Conservation (phyloP, 2,113 vertebrate genomes). For the Theropithecus gelada region DNA sequence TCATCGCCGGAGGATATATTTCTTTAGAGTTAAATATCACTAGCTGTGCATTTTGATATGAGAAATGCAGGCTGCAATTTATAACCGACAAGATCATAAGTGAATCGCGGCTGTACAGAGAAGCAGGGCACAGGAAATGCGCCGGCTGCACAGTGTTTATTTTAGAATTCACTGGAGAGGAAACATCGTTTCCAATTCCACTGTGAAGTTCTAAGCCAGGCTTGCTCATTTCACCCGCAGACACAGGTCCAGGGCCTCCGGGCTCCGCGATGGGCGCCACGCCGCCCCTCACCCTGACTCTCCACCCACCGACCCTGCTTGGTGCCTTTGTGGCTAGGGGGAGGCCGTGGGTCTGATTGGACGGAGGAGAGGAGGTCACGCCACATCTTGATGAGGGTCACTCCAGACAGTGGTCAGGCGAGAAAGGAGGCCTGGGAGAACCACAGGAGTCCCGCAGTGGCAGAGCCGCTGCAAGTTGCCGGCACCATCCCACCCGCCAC, state of each 20-base stretch:
- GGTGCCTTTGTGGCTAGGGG: rapidly evolving
- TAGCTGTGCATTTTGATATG: constrained; percentile 79
- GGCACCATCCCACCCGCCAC: rapidly evolving
- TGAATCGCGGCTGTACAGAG: constrained; percentile 13
- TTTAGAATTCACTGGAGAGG: constrained; percentile 46
- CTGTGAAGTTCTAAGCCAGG: background rate
- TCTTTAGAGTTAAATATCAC: constrained; percentile 79
- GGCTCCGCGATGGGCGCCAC: background rate
- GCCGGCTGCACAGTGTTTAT: constrained; percentile 40
- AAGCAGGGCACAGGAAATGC: constrained; percentile 42
- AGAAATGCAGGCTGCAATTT: constrained; percentile 74
- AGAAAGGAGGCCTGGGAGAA: background rate
- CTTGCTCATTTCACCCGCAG: background rate
- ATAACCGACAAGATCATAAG: constrained; percentile 56
- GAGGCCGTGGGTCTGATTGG: rapidly evolving
- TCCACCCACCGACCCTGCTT: background rate
- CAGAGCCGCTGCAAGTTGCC: no score
- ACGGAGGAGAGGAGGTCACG: rapidly evolving
- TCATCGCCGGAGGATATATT: constrained; percentile 77
- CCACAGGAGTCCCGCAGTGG: rapidly evolving
- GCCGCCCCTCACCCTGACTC: background rate
- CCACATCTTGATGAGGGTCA: rapidly evolving
- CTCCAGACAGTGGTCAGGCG: background rate
- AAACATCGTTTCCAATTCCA: background rate
- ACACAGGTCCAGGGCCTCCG: rapidly evolving